Conservation (phyloP, 2,797 vertebrate species). For the Poeciliopsis infans region DNA sequence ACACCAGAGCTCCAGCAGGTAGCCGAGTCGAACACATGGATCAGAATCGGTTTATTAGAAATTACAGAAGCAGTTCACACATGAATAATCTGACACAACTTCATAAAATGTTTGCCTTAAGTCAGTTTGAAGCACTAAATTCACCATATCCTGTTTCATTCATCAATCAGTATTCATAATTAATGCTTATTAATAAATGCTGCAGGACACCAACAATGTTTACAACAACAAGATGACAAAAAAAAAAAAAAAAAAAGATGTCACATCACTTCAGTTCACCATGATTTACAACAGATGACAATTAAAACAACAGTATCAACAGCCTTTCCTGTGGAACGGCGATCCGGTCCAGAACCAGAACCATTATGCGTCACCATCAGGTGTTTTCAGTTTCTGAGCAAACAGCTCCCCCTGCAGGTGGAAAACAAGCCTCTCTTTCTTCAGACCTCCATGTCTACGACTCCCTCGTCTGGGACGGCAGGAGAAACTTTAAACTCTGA, state of each 20-base stretch:
- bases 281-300: background rate
- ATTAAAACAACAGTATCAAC: background rate
- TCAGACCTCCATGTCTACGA: conserved; percentile 50
- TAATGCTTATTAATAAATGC: background rate
- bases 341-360: too few relatives aligned
- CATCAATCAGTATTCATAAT: background rate
- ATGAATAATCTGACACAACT: background rate
- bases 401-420: background rate
- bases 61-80: background rate
- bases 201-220: fast-evolving
- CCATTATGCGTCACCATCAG: background rate
- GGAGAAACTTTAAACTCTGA: background rate
- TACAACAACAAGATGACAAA: background rate
- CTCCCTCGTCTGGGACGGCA: conserved; percentile 27
- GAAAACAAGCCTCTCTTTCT: background rate
- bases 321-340: background rate
- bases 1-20: background rate
- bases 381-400: background rate
- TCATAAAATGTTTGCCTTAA: background rate
- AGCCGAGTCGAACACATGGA: background rate
- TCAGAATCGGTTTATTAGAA: background rate
- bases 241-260: background rate
- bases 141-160: background rate
- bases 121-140: background rate
- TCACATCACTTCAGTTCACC: background rate